Evolutionary conservation across 1,140 invertebrate species (phyloP).

Genomic region (Hyles euphorbiae): DNA sequence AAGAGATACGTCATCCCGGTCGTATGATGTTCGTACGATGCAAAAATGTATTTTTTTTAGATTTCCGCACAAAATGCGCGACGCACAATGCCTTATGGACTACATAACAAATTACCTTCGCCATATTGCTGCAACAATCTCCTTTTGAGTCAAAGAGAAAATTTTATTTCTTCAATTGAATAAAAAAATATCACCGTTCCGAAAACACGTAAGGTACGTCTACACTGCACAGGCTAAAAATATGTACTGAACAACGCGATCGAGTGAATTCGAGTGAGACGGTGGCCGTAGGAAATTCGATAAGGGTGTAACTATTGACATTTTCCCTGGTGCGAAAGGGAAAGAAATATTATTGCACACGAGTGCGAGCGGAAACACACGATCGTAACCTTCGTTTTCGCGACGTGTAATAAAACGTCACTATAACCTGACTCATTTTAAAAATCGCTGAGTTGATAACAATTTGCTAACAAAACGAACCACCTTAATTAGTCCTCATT

Average conservation of each 20-base stretch:
- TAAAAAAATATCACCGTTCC: constrained; percentile 47
- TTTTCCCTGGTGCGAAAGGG: constrained; percentile 30
- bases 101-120: constrained; percentile 50
- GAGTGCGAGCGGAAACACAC: constrained; percentile 20
- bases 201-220: constrained; percentile 30
- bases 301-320: constrained; percentile 32
- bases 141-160: constrained; percentile 20
- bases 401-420: constrained; percentile 6
- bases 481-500: too few species aligned
- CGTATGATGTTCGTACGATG: constrained; percentile 37
- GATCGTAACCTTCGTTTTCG: constrained; percentile 18
- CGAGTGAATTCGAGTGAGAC: neutral
- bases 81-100: too few species aligned
- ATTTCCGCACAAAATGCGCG: constrained; percentile 6
- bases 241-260: constrained; percentile 41
- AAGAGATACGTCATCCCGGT: constrained; percentile 27
- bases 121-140: constrained; percentile 41
- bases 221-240: constrained; percentile 47
- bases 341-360: constrained; percentile 10
- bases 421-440: constrained; percentile 4
- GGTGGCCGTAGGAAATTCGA: constrained; percentile 42
- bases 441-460: too few species aligned
- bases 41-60: constrained; percentile 28
- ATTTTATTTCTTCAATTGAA: constrained; percentile 46
- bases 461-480: too few species aligned